A percentile compares a stretch with the other conserved stretches of the same genome.
Conservation (phyloP, 2,888 invertebrate species). For the Sphinx pinastri region DNA sequence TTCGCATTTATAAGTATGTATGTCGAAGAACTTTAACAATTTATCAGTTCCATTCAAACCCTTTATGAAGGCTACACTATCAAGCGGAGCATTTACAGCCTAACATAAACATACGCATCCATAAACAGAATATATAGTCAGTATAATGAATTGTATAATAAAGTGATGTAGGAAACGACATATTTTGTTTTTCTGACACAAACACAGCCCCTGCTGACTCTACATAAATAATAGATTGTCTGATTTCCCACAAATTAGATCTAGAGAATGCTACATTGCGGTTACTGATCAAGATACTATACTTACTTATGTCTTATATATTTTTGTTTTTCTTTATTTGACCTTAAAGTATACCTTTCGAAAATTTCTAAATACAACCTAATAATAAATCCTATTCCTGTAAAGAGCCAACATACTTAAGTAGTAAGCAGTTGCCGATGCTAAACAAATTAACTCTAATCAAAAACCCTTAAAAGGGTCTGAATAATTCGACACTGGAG, state of each 20-base stretch:
- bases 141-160: conserved; percentile 1
- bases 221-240: neutral
- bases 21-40: neutral
- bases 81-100: neutral
- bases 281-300: neutral
- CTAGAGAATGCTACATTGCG: neutral
- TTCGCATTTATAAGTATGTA: too few relatives aligned
- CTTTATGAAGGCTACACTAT: neutral
- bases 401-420: too few relatives aligned
- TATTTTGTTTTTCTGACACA: neutral
- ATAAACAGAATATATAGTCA: neutral
- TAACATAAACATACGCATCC: neutral
- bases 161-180: neutral
- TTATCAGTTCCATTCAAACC: neutral
- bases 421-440: too few relatives aligned
- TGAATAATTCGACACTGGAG: too few relatives aligned
- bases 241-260: neutral
- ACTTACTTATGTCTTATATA: too few relatives aligned
- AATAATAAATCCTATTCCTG: too few relatives aligned
- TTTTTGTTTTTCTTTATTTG: too few relatives aligned
- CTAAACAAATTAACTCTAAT: too few relatives aligned
- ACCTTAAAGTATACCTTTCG: too few relatives aligned
- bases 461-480: too few relatives aligned
- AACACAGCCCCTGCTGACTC: neutral
- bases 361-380: too few relatives aligned